phyloP scores from a whole-genome alignment of 1,140 invertebrate species.

The Philotrypesis tridentata region DNA sequence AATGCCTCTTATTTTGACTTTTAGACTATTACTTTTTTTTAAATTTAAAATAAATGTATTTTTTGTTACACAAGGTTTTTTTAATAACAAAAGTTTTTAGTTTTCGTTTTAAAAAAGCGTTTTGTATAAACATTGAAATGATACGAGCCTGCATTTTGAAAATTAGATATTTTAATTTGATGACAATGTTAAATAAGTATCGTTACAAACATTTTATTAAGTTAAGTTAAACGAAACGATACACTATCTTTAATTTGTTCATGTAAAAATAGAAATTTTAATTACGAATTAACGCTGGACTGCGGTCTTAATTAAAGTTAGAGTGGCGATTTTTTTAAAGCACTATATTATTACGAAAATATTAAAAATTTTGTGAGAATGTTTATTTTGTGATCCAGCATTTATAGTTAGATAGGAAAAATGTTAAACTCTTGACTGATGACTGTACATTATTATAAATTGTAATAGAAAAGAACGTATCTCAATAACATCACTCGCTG shows the following conservation, averaged over 20 bases:
- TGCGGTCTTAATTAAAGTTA: slow-evolving; percentile 26
- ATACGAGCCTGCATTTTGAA: slow-evolving; percentile 32
- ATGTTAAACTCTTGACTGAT: slow-evolving; percentile 34
- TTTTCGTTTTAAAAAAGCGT: slow-evolving; percentile 27
- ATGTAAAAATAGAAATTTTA: slow-evolving; percentile 10
- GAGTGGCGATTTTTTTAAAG: not conserved
- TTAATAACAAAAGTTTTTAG: not conserved
- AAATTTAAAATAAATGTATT: not conserved
- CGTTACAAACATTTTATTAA: not conserved
- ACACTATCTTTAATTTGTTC: not conserved
- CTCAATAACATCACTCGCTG: not conserved
- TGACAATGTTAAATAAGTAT: not conserved
- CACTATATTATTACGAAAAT: not conserved
- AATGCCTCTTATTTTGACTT: not conserved
- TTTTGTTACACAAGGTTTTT: not conserved
- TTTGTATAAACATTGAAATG: not conserved
- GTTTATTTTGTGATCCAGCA: not conserved
- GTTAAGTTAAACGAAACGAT: not conserved
- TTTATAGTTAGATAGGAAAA: slow-evolving; percentile 5
- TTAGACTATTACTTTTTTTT: not conserved
- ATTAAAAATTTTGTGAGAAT: not conserved
- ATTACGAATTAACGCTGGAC: not conserved
- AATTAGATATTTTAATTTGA: slow-evolving; percentile 12
- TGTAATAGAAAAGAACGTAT: slow-evolving; percentile 32
- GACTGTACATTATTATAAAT: slow-evolving; percentile 46